Evolutionary conservation across 2,113 vertebrate genomes (phyloP).

Genomic region (Lynx canadensis): DNA sequence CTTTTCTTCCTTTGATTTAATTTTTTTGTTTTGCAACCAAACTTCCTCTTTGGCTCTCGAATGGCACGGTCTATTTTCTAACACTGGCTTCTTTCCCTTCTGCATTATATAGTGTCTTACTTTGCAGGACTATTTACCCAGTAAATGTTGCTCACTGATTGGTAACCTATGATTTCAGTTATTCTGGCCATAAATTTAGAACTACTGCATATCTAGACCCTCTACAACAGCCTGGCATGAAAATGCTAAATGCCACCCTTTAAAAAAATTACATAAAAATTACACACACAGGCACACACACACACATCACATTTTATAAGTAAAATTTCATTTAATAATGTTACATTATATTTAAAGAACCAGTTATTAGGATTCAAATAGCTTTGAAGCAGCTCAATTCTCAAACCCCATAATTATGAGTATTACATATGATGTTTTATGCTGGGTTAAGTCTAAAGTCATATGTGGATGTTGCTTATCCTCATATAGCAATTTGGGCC

Average conservation of each 20-base stretch:
- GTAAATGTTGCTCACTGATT: background rate
- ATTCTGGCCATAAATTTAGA: background rate
- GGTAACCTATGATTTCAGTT: background rate
- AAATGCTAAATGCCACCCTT: background rate
- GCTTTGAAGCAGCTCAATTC: background rate
- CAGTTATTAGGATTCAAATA: background rate
- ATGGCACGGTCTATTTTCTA: conserved; percentile 3
- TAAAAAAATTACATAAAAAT: background rate
- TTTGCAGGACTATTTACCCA: background rate
- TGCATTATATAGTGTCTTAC: background rate
- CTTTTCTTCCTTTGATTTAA: background rate
- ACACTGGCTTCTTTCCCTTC: background rate
- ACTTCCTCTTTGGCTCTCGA: conserved; percentile 57
- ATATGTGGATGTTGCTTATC: background rate
- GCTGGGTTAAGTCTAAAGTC: background rate
- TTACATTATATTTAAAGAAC: conserved; percentile 1
- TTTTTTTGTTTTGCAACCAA: background rate
- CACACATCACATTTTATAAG: background rate
- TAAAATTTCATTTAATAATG: background rate
- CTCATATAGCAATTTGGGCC: background rate
- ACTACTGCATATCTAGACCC: background rate
- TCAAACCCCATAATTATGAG: background rate
- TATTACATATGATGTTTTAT: background rate
- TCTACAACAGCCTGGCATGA: background rate
- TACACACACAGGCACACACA: too few relatives aligned